Base-by-base conservation (phyloP, 2,113 vertebrate genomes). In the Mohoua ochrocephala region DNA sequence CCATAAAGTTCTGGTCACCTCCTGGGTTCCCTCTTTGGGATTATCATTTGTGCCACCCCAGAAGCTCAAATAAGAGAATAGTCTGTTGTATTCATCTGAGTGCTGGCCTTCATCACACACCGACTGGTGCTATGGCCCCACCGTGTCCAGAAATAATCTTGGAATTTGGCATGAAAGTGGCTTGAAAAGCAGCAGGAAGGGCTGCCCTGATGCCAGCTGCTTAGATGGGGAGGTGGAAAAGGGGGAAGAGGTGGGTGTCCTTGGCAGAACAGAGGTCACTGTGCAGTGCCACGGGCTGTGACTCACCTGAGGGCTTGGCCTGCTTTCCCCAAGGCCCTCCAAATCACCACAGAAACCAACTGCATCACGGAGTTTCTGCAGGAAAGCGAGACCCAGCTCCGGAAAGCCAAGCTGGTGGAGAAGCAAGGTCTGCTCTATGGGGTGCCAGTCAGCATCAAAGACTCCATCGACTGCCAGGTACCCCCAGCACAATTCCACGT, bases 361-460 rank as follows among this genome's bases (percentile, higher is more conserved):
- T 99, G 98, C 95, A 97, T 98, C 91, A 98, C 98, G 0, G 98
- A 95, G 39, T 94, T 98, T 47, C 84, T 99, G 64, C 87, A 98
- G 89, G 98, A 98, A 70, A 98, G 98, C 1, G 96, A 98, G 64
- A 95, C 84, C 17, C 98, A 98, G 77, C 27, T 98, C 37, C 96
- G 63, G 91, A 95, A 94, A 23, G 21, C 84, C 0, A 93, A 87
- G 50, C 77, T 63, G 52, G 30, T 74, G 4, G 97, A 86, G 98
- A 98, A 35, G 97, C 96, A 1, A 5, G 93, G 95, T 33, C 91
- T 97, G 86, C 96, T 97, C n/a, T 96, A 95, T 1, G 96, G 96
- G 41, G 96, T 99, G 65, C 99, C 99, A 37, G 83, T 99, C 75
- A 99, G 99, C 96, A 96, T 99, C 91, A 99, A 99, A 91, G 99